Evolutionary conservation across 2,113 vertebrate species (phyloP).

Genomic region (Nothocercus nigrocapillus): DNA sequence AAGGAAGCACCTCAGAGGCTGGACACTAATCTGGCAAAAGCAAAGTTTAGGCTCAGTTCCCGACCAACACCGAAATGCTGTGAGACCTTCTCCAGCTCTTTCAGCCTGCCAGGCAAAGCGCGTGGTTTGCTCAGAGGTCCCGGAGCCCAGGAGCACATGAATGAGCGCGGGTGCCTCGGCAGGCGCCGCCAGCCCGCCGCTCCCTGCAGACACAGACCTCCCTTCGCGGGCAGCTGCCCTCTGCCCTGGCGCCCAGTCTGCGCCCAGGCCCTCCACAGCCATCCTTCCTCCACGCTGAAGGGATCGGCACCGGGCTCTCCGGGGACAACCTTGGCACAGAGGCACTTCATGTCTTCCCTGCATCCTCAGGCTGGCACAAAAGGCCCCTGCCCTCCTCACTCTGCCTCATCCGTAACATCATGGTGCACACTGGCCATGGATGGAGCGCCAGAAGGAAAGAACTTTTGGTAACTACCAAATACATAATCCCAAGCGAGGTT

Average conservation of each 20-base stretch:
- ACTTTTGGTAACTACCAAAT: neutral
- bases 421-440: neutral
- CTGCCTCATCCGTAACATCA: neutral
- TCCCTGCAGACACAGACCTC: neutral
- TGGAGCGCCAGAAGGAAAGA: neutral
- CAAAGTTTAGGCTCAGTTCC: neutral
- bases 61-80: neutral
- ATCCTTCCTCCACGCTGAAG: neutral
- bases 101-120: neutral
- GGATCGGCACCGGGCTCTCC: neutral
- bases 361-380: neutral
- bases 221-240: too few relatives aligned
- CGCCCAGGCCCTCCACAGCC: neutral
- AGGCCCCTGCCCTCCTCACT: neutral
- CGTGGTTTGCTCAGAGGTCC: neutral
- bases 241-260: neutral
- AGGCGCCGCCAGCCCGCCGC: neutral
- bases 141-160: neutral
- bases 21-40: neutral
- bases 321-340: neutral
- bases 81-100: neutral
- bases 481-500: neutral
- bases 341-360: neutral
- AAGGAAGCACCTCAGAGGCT: neutral
- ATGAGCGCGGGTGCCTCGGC: accelerated